Percentiles rank a stretch among this genome's conserved stretches.
phyloP scores from a whole-genome alignment of 2,797 vertebrate genomes.

The Catostomus latipinnis region DNA sequence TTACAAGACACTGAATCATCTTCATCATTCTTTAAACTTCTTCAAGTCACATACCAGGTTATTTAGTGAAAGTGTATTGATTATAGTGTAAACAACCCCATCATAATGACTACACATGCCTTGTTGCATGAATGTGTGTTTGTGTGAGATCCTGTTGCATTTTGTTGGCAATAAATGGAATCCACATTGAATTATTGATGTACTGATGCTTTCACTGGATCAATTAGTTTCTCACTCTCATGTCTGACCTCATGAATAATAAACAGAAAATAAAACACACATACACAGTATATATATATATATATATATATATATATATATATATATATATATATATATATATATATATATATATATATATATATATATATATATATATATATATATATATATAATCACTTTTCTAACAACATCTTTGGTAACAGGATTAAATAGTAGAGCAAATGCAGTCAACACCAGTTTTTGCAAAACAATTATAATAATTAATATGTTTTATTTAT shows the following conservation, averaged over 20 bases:
- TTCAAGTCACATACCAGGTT: not conserved
- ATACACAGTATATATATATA: not conserved
- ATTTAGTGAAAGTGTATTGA: constrained; percentile 6
- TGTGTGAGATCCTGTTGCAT: constrained; percentile 37
- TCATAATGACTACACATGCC: not conserved
- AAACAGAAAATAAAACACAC: too few relatives aligned
- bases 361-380: too few relatives aligned
- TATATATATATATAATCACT: too few relatives aligned
- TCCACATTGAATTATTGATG: constrained; percentile 47
- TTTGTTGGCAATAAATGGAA: constrained; percentile 41
- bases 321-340: too few relatives aligned
- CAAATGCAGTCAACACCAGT: too few relatives aligned
- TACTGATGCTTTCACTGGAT: constrained; percentile 5
- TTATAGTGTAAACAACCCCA: constrained; percentile 32
- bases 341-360: too few relatives aligned
- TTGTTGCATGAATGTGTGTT: too few relatives aligned
- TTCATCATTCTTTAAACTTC: not conserved
- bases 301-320: too few relatives aligned
- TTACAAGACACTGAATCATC: not conserved
- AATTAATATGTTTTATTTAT: too few relatives aligned
- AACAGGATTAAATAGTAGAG: too few relatives aligned
- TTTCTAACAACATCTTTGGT: too few relatives aligned
- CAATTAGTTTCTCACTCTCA: constrained; percentile 9
- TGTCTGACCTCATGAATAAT: constrained; percentile 47
- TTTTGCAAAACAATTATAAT: too few relatives aligned